Evolutionary conservation across 2,888 invertebrate genomes (phyloP).

Genomic region (Pachydiplax longipennis): DNA sequence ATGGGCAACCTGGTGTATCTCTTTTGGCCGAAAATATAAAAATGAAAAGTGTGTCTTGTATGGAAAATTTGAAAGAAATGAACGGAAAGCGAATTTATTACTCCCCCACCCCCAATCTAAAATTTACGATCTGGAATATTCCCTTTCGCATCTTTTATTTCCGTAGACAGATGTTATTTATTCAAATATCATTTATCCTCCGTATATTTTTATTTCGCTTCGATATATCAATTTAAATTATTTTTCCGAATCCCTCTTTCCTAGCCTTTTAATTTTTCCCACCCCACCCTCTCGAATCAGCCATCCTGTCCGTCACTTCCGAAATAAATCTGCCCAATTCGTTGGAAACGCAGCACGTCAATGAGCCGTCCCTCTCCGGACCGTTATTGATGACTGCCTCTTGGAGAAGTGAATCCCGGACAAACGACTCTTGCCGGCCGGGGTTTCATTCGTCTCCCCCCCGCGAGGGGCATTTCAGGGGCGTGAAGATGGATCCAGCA

Average conservation of each 20-base stretch:
- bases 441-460: not conserved
- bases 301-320: not conserved
- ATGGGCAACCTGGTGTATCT: too few relatives aligned
- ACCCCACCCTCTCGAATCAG: not conserved
- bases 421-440: not conserved
- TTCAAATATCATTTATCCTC: not conserved
- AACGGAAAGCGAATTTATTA: not conserved
- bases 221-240: not conserved
- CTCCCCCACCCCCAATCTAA: not conserved
- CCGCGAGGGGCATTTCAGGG: not conserved
- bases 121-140: not conserved
- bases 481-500: not conserved
- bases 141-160: not conserved
- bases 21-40: not conserved
- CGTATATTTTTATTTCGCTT: not conserved
- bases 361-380: not conserved
- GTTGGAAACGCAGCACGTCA: not conserved
- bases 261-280: too few relatives aligned
- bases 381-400: constrained; percentile 20
- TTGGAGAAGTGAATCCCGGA: not conserved
- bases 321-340: not conserved
- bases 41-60: not conserved
- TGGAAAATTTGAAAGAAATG: not conserved
- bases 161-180: not conserved
- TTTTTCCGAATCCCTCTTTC: not conserved